These are phyloP conservation scores for Notodonta dromedarius DNA, from an alignment of 2,888 invertebrate genomes.

Conservation along the genomic window DNA sequence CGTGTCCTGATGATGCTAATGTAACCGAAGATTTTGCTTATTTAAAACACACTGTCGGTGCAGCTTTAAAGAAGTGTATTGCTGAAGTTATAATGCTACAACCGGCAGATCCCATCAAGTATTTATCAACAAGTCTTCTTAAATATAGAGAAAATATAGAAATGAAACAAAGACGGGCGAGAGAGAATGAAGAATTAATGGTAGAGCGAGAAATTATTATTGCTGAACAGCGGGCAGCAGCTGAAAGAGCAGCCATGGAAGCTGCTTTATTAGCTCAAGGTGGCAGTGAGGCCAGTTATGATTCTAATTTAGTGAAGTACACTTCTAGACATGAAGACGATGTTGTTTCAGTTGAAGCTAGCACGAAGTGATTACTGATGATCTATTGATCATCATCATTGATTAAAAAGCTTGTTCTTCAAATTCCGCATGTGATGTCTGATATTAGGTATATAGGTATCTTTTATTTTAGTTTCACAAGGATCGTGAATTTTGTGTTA, in stretches of 20 bases:
- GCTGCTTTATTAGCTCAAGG: conserved; percentile 56
- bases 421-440: neutral
- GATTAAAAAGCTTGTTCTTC: conserved; percentile 6
- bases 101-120: conserved; percentile 75
- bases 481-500: conserved; percentile 7
- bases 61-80: conserved; percentile 68
- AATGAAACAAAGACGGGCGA: conserved; percentile 56
- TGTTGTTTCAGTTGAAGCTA: conserved; percentile 40
- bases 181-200: conserved; percentile 63
- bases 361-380: conserved; percentile 42
- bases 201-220: conserved; percentile 61
- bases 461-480: conserved; percentile 7
- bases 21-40: conserved; percentile 76
- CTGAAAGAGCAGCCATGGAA: conserved; percentile 63
- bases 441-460: conserved; percentile 1
- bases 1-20: conserved; percentile 68
- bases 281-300: conserved; percentile 73
- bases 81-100: conserved; percentile 70
- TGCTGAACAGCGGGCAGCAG: conserved; percentile 65
- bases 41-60: conserved; percentile 67
- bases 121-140: conserved; percentile 59
- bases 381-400: too few species aligned
- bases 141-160: conserved; percentile 73
- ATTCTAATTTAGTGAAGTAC: conserved; percentile 69
- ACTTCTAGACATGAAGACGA: conserved; percentile 49